Conservation (phyloP, 2,113 vertebrate genomes). For the Sander vitreus region DNA sequence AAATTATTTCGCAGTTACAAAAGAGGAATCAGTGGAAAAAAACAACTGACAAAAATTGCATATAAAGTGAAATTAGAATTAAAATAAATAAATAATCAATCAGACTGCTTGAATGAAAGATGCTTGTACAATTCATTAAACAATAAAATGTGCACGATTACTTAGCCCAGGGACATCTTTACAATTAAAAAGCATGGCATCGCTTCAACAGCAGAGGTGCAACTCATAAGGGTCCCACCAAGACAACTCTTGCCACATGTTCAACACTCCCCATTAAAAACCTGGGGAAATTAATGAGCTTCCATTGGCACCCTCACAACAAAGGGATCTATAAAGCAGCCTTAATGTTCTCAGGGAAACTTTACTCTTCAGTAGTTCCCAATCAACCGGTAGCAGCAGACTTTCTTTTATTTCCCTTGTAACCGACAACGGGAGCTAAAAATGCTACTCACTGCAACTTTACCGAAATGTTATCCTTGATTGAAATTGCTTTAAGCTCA, state of each 20-base stretch:
- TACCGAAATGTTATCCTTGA: constrained; percentile 73
- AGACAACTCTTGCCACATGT: constrained; percentile 84
- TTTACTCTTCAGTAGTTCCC: constrained; percentile 84
- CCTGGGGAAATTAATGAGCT: constrained; percentile 85
- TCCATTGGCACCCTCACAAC: constrained; percentile 84
- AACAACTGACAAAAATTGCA: background rate
- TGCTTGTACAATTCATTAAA: constrained; percentile 28
- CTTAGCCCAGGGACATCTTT: constrained; percentile 76
- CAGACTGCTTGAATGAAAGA: constrained; percentile 26
- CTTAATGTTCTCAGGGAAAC: constrained; percentile 82
- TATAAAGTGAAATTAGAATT: constrained; percentile 2
- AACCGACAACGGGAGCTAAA: constrained; percentile 73
- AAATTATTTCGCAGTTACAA: constrained; percentile 1
- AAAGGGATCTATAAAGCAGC: constrained; percentile 84
- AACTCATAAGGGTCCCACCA: constrained; percentile 79
- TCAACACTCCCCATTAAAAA: constrained; percentile 83
- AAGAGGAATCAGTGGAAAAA: background rate
- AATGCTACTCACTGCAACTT: constrained; percentile 73
- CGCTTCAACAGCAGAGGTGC: constrained; percentile 80
- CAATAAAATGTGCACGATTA: constrained; percentile 59
- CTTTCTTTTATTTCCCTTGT: constrained; percentile 81
- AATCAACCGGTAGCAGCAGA: constrained; percentile 83
- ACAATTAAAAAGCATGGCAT: constrained; percentile 81
- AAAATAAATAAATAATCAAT: constrained; percentile 16
- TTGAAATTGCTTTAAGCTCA: constrained; percentile 61